These are phyloP conservation scores for Prunella fulvescens DNA, from an alignment of 2,113 vertebrate species.

Conservation along the genomic window DNA sequence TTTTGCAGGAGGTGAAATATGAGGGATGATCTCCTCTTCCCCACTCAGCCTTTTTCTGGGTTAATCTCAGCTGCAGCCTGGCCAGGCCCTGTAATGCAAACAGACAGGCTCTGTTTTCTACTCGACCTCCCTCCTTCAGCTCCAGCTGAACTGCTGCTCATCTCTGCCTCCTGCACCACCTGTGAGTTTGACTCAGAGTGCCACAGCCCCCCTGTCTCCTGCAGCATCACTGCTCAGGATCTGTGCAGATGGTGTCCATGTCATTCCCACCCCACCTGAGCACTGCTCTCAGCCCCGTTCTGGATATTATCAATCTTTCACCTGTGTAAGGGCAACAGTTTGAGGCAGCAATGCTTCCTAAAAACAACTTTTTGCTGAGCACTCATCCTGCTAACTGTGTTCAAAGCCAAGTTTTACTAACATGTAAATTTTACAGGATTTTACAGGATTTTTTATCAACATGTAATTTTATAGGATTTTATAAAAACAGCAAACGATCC, in stretches of 20 bases:
- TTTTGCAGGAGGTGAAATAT: not conserved
- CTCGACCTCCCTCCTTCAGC: not conserved
- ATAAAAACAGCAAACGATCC: not conserved
- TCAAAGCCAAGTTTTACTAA: not conserved
- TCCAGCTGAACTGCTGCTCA: not conserved
- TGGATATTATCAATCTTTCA: not conserved
- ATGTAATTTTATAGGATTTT: not conserved
- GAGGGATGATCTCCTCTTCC: not conserved
- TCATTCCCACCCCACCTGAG: not conserved
- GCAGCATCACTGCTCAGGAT: not conserved
- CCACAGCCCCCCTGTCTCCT: no score
- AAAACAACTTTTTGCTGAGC: not conserved
- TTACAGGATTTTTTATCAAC: not conserved
- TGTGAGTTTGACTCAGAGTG: not conserved
- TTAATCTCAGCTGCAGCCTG: not conserved
- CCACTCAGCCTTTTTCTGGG: not conserved
- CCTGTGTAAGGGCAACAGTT: rapidly evolving
- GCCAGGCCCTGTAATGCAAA: not conserved
- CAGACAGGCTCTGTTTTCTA: slow-evolving; percentile 1
- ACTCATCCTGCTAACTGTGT: not conserved
- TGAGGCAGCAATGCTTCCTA: not conserved
- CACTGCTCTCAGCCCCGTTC: not conserved
- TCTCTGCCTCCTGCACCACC: not conserved
- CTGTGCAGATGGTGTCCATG: not conserved
- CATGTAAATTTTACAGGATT: not conserved